Conservation (phyloP, 1,140 invertebrate species). For the Cyphomyrmex costatus region DNA sequence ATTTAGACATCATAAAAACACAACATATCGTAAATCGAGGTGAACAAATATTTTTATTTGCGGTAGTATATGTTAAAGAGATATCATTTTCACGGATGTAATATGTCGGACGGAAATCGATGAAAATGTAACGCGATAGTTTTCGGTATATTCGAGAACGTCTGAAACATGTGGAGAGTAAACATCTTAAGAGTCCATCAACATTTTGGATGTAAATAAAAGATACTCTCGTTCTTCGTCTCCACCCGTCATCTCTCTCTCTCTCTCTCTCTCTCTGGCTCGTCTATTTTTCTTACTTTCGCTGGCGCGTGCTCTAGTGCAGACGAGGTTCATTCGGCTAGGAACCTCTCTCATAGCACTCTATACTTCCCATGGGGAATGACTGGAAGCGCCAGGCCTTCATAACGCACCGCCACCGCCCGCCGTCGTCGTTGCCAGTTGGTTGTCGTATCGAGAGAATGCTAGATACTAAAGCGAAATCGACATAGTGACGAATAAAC, state of each 20-base stretch:
- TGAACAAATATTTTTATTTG: too few species aligned
- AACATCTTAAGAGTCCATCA: conserved; percentile 61
- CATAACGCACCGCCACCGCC: conserved; percentile 65
- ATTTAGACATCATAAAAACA: too few species aligned
- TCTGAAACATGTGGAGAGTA: conserved; percentile 24
- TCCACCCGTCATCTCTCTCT: conserved; percentile 20
- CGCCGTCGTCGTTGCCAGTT: conserved; percentile 62
- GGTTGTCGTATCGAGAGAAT: conserved; percentile 64
- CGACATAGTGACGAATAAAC: background rate
- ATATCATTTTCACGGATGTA: conserved; percentile 5
- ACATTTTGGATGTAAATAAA: conserved; percentile 68
- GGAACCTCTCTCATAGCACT: conserved; percentile 47
- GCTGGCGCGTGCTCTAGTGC: conserved; percentile 56
- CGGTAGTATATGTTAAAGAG: background rate
- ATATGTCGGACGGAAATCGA: conserved; percentile 15
- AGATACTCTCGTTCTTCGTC: conserved; percentile 51
- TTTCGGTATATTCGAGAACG: conserved; percentile 38
- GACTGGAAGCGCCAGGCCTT: conserved; percentile 63
- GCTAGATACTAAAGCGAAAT: conserved; percentile 48
- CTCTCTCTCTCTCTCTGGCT: conserved; percentile 16
- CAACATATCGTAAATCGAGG: too few species aligned
- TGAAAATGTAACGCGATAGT: conserved; percentile 33
- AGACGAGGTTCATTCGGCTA: conserved; percentile 56
- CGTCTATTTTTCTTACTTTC: conserved; percentile 66
- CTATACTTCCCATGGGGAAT: conserved; percentile 75